Percentiles rank a stretch among this genome's conserved stretches.
Conservation (phyloP, 2,888 invertebrate genomes). For the Chelonus formosanus region DNA sequence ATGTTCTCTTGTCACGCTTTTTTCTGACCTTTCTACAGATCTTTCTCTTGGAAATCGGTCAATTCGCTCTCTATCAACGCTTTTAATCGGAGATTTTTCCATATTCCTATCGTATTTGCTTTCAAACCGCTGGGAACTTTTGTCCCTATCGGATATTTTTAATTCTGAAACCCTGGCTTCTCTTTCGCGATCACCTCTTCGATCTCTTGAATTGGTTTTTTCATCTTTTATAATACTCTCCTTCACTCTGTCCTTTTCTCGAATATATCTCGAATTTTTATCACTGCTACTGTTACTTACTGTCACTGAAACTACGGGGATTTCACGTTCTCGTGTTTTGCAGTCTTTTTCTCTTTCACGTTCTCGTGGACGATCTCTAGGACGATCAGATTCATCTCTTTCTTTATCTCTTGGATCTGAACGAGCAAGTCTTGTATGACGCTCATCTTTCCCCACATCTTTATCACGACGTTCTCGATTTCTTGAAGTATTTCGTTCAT, state of each 20-base stretch:
- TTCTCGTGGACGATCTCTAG: conserved; percentile 71
- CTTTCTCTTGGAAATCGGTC: conserved; percentile 68
- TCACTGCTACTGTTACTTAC: conserved; percentile 29
- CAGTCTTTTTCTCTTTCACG: conserved; percentile 45
- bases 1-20: conserved; percentile 56
- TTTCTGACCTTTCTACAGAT: conserved; percentile 67
- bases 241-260: conserved; percentile 51
- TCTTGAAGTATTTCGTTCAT: conserved; percentile 66
- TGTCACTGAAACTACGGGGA: conserved; percentile 28
- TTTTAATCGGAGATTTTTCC: conserved; percentile 53
- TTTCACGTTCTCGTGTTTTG: conserved; percentile 53
- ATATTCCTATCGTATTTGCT: conserved; percentile 52
- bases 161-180: conserved; percentile 40
- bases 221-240: conserved; percentile 39
- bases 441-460: conserved; percentile 54
- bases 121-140: conserved; percentile 50
- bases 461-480: conserved; percentile 58
- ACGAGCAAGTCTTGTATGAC: conserved; percentile 46
- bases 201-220: conserved; percentile 49
- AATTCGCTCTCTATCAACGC: conserved; percentile 66
- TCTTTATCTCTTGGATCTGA: conserved; percentile 44
- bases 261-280: conserved; percentile 49
- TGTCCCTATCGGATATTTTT: conserved; percentile 42
- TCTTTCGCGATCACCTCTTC: conserved; percentile 54
- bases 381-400: conserved; percentile 72